Conservation (phyloP, 2,797 vertebrate species). For the Tauraco hartlaubi region DNA sequence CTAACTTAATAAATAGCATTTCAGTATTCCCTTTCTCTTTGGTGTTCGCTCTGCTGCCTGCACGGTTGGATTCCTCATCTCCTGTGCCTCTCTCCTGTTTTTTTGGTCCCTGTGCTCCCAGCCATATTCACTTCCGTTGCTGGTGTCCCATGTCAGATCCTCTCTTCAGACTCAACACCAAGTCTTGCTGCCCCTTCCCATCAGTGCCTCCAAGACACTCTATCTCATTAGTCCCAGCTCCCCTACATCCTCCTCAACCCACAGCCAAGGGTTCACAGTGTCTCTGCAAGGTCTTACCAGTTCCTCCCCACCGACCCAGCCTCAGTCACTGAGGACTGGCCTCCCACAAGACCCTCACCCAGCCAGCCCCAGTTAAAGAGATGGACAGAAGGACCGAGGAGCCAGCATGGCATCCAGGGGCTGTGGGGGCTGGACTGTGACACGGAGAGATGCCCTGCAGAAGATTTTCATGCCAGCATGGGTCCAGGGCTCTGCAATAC, state of each 20-base stretch:
- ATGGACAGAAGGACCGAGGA: background rate
- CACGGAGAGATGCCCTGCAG: background rate
- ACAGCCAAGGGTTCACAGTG: background rate
- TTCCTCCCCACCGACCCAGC: background rate
- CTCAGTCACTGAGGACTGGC: background rate
- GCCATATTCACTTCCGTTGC: background rate
- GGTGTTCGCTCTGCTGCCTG: background rate
- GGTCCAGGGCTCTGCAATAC: background rate
- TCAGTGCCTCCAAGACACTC: background rate
- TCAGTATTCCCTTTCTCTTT: background rate
- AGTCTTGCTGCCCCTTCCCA: background rate
- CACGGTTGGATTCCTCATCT: background rate
- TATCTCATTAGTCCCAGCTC: background rate
- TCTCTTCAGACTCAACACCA: background rate
- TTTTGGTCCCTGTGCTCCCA: background rate
- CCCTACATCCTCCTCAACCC: background rate
- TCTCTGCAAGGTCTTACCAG: background rate
- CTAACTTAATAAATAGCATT: conserved; percentile 9
- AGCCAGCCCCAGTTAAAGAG: background rate
- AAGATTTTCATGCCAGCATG: background rate
- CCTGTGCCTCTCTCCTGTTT: background rate
- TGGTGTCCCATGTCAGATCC: background rate
- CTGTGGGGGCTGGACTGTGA: background rate
- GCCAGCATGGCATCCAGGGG: background rate
- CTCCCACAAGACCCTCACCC: background rate